Conservation (phyloP, 1,140 invertebrate species). For the Euura lappo region DNA sequence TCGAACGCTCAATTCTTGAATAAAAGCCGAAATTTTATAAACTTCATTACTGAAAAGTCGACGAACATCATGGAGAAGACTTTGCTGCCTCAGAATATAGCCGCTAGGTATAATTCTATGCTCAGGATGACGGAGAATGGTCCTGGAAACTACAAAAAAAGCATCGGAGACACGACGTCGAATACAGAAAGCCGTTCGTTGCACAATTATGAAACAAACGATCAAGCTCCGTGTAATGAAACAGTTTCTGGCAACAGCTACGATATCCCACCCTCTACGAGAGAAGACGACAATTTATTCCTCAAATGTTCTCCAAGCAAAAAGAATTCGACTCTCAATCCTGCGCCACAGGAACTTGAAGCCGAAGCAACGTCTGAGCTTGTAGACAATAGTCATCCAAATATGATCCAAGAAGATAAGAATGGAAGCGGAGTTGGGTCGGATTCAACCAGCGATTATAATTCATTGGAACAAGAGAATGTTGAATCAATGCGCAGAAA, state of each 20-base stretch:
- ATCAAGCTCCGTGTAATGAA: background rate
- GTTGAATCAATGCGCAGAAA: too few species aligned
- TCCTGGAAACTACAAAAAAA: background rate
- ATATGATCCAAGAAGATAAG: background rate
- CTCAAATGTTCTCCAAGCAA: background rate
- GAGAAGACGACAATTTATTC: background rate
- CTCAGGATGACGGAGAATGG: slow-evolving; percentile 24
- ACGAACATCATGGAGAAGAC: slow-evolving; percentile 58
- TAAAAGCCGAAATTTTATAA: slow-evolving; percentile 50
- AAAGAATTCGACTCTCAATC: background rate
- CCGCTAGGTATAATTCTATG: slow-evolving; percentile 34
- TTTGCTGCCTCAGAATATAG: slow-evolving; percentile 46
- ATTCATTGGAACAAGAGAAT: too few species aligned
- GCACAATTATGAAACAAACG: too few species aligned
- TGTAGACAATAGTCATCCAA: background rate
- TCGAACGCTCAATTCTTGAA: slow-evolving; percentile 53
- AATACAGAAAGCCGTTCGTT: too few species aligned
- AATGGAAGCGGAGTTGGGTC: too few species aligned
- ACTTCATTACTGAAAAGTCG: slow-evolving; percentile 57
- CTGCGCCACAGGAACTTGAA: background rate
- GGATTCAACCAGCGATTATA: too few species aligned
- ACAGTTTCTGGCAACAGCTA: background rate
- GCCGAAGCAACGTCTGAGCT: background rate
- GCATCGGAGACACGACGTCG: too few species aligned
- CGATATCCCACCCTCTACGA: background rate